phyloP scores from a whole-genome alignment of 1,140 invertebrate species.

The Heliconius himera region DNA sequence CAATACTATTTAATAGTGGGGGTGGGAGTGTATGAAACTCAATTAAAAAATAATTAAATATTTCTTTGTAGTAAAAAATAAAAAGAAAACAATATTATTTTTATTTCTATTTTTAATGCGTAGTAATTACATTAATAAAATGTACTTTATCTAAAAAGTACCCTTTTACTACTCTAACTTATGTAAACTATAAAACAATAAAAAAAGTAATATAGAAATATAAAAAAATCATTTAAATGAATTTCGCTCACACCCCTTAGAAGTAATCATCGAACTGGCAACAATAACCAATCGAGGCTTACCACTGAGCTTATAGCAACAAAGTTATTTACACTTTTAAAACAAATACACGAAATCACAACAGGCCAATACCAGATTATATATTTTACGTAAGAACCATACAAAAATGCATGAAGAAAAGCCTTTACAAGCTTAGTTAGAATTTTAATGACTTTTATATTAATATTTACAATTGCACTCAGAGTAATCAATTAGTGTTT shows the following conservation, averaged over 20 bases:
- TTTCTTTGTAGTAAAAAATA: no score
- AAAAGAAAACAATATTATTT: no score
- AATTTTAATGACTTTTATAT: neutral
- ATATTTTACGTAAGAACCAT: neutral
- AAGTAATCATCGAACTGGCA: neutral
- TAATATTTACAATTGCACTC: neutral
- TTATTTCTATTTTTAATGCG: no score
- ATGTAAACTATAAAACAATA: no score
- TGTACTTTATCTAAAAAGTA: no score
- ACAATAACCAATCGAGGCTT: neutral
- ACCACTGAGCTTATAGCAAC: neutral
- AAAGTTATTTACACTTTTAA: neutral
- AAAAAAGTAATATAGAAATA: no score
- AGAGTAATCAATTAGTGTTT: neutral
- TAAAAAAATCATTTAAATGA: neutral
- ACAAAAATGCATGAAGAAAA: neutral
- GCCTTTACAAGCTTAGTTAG: neutral
- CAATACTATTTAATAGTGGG: no score
- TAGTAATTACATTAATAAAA: no score
- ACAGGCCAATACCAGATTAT: neutral
- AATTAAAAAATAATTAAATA: no score
- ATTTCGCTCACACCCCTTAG: neutral
- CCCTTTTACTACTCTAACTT: no score
- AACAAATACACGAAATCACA: neutral
- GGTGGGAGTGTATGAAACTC: neutral